Percentiles rank a stretch among this genome's conserved stretches.
Evolutionary conservation across 2,797 vertebrate species (phyloP).

Genomic region (Tenualosa thibaudeaui): DNA sequence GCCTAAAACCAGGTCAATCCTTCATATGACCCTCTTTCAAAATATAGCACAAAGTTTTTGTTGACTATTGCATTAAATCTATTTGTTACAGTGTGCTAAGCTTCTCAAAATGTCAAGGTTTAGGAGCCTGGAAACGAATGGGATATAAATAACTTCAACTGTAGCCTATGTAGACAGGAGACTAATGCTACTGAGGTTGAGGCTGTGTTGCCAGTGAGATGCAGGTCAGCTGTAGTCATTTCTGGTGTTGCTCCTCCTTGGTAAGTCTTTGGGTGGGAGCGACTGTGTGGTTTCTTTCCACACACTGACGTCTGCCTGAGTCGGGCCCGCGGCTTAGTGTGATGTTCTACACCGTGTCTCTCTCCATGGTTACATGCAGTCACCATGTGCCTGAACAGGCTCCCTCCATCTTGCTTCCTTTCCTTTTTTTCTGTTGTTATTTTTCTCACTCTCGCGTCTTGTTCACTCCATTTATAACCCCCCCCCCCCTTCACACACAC

Average conservation of each 20-base stretch:
- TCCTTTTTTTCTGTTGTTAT: conserved; percentile 17
- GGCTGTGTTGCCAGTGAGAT: not conserved
- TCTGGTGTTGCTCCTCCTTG: not conserved
- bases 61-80: not conserved
- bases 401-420: not conserved
- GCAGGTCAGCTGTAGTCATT: not conserved
- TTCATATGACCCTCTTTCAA: not conserved
- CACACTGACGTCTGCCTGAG: conserved; percentile 63
- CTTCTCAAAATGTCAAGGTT: not conserved
- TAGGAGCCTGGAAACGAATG: not conserved
- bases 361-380: conserved; percentile 31
- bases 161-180: not conserved
- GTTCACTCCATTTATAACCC: not conserved
- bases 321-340: conserved; percentile 61
- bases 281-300: conserved; percentile 52
- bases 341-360: conserved; percentile 31
- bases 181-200: not conserved
- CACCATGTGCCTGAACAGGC: not conserved
- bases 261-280: not conserved
- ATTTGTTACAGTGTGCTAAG: not conserved
- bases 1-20: not conserved
- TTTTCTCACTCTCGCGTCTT: not conserved
- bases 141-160: not conserved
- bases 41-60: not conserved
- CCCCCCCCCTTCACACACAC: not conserved